Conservation (phyloP, 2,888 invertebrate species). For the Troglohyphantes excavatus region DNA sequence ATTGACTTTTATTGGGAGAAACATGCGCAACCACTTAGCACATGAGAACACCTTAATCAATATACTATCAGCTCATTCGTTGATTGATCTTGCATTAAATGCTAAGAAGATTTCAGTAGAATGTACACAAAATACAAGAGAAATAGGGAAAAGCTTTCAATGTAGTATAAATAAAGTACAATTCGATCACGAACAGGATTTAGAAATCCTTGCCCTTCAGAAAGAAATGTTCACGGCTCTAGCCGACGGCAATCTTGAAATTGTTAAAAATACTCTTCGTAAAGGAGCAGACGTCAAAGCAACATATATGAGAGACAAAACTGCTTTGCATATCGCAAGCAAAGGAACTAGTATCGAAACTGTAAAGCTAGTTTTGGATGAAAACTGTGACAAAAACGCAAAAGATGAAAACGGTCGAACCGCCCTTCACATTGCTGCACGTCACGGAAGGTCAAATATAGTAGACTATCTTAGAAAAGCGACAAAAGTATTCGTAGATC, state of each 20-base stretch:
- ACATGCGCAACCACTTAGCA: slow-evolving; percentile 48
- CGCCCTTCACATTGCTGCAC: slow-evolving; percentile 24
- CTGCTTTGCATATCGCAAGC: slow-evolving; percentile 24
- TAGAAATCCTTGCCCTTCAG: background rate
- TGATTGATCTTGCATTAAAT: slow-evolving; percentile 3
- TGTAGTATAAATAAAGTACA: background rate
- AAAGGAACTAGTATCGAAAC: slow-evolving; percentile 14
- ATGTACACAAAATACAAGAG: too few relatives aligned
- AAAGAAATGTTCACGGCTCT: slow-evolving; percentile 30
- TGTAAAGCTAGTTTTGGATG: background rate
- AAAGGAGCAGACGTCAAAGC: slow-evolving; percentile 28
- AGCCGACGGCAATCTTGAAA: background rate
- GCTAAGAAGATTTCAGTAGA: slow-evolving; percentile 26
- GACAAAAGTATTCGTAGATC: too few relatives aligned
- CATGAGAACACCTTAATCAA: slow-evolving; percentile 37
- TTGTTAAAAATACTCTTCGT: background rate
- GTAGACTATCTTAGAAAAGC: slow-evolving; percentile 23
- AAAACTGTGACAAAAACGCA: background rate
- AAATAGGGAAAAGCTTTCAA: background rate
- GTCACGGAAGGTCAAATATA: background rate
- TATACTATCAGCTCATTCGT: background rate
- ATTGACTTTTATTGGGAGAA: slow-evolving; percentile 27
- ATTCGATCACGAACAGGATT: slow-evolving; percentile 4
- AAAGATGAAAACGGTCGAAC: background rate
- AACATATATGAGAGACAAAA: background rate